Evolutionary conservation across 2,797 vertebrate genomes (phyloP).

Genomic region (Borostomias antarcticus): DNA sequence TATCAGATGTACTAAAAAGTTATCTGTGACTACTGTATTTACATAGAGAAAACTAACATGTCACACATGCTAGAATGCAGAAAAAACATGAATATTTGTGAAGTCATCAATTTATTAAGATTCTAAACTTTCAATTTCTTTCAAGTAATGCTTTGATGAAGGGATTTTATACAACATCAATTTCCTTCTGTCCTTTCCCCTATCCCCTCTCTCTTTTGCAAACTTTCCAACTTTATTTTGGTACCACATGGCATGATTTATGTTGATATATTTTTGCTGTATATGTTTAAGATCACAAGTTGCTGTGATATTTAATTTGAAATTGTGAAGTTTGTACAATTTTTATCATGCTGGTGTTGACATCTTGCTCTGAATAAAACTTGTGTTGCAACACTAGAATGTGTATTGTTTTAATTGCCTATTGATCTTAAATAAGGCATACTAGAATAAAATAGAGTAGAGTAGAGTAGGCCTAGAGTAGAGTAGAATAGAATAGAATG

Average conservation of each 20-base stretch:
- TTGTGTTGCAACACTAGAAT: conserved; percentile 83
- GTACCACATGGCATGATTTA: conserved; percentile 97
- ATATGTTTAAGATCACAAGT: conserved; percentile 97
- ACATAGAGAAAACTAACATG: conserved; percentile 93
- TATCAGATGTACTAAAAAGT: conserved; percentile 90
- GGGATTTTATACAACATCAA: conserved; percentile 93
- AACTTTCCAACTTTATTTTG: conserved; percentile 86
- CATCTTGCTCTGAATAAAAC: conserved; percentile 99
- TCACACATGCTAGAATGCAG: conserved; percentile 96
- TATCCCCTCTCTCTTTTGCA: conserved; percentile 56
- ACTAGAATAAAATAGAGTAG: too few relatives aligned
- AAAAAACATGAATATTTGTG: conserved; percentile 93
- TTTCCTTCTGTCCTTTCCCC: conserved; percentile 61
- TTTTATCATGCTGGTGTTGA: conserved; percentile 99
- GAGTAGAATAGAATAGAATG: too few relatives aligned
- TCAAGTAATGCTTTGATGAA: conserved; percentile 91
- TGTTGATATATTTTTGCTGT: conserved; percentile 87
- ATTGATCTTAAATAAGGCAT: too few relatives aligned
- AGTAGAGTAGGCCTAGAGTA: too few relatives aligned
- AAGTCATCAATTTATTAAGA: conserved; percentile 92
- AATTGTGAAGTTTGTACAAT: conserved; percentile 99
- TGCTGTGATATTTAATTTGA: conserved; percentile 98
- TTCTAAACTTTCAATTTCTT: conserved; percentile 90
- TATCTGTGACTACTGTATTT: conserved; percentile 95
- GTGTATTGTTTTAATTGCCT: conserved; percentile 2